Evolutionary conservation across 64 coral and sea anemone species (phyloP), one percentile per base, ranked within the genome.

Genomic region (Stichodactyla helianthus): DNA sequence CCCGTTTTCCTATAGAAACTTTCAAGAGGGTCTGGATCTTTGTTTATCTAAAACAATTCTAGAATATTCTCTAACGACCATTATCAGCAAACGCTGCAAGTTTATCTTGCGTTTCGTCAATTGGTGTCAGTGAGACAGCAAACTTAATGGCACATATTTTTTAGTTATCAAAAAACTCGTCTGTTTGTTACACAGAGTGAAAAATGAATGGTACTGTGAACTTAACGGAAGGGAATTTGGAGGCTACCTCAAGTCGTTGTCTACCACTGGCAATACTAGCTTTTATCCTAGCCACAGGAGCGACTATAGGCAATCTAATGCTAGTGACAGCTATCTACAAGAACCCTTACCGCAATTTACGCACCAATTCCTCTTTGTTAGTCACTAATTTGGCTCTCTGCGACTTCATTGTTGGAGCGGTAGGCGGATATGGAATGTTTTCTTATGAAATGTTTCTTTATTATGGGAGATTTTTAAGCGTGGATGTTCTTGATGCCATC

Each of bases 361-460:
- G 79, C 79, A 82, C 79, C 18, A 53, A 53, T 54, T 54, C 51
- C 5, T 53, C 79, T 20, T 18, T 82, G 51, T 57, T 82, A 35
- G 79, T 82, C 6, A 82, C 79, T 26, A 82, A 82, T 57, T 50
- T 82, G 20, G 79, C 79, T 53, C 51, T 82, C 50, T 54, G 51
- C 20, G 79, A 82, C 79, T 57, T 82, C 19, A 54, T 82, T 22
- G 54, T 54, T 10, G 51, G 51, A 82, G 19, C 54, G 16, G 54
- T 82, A 54, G 79, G 51, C 51, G 79, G 79, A 16, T 82, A 82
- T 82, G 79, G 79, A 7, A 82, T 57, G 52, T 82, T 82, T 54
- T 27, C 54, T 10, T 52, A 52, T 22, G 79, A 82, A 17, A 5
- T 82, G 4, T 82, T 51, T 82, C 51, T 54, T 54, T 52, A 82